phyloP scores from a whole-genome alignment of 35 echinoderm and acorn worm species.

The Strongylocentrotus purpuratus region DNA sequence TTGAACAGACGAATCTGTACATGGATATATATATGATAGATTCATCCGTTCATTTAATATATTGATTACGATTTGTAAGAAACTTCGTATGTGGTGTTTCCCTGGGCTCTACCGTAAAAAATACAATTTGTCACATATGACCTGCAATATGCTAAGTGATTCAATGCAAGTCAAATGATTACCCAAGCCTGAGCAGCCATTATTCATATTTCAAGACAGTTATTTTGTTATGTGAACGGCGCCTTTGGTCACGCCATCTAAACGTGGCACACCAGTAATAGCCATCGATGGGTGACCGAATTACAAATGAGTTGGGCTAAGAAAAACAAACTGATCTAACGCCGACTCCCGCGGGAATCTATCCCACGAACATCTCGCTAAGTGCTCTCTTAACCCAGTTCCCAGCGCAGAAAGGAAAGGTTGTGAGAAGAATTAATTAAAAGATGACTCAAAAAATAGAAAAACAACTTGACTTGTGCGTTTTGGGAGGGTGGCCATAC shows the following conservation, averaged over 20 bases:
- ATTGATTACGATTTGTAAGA: too few relatives aligned
- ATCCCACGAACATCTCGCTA: not conserved
- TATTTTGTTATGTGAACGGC: too few relatives aligned
- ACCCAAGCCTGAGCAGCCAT: too few relatives aligned
- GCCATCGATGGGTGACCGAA: not conserved
- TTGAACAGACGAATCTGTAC: too few relatives aligned
- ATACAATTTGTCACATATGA: too few relatives aligned
- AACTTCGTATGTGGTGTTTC: too few relatives aligned
- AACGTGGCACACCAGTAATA: not conserved
- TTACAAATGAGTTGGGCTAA: not conserved
- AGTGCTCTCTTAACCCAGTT: slow-evolving; percentile 9
- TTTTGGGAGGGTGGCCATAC: not conserved
- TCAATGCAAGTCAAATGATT: too few relatives aligned
- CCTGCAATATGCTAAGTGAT: too few relatives aligned
- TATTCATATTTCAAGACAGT: too few relatives aligned
- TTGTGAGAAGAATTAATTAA: slow-evolving; percentile 19
- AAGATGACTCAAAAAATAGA: slow-evolving; percentile 17
- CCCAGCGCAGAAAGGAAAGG: not conserved
- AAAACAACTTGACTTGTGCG: slow-evolving; percentile 9
- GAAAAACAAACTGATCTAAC: slow-evolving; percentile 11
- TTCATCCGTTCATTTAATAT: too few relatives aligned
- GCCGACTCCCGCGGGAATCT: not conserved
- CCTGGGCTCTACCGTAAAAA: too few relatives aligned
- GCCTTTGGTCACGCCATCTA: not conserved
- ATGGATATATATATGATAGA: too few relatives aligned